These are phyloP conservation scores for Opisthocomus hoazin DNA, from an alignment of 2,113 vertebrate species.

Conservation along the genomic window DNA sequence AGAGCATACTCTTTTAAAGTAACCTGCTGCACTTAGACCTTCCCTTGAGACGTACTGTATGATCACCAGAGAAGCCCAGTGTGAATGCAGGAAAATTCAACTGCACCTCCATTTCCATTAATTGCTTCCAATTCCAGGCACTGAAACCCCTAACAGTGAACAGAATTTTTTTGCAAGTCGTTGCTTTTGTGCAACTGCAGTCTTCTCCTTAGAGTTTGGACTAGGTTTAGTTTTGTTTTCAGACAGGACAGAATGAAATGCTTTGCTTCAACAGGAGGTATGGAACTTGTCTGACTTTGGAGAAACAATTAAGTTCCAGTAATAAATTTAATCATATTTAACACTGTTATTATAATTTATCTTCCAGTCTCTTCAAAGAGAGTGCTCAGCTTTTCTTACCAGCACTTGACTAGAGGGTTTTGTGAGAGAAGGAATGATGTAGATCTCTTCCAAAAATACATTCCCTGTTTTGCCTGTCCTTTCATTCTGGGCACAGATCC, in stretches of 20 bases:
- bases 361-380: background rate
- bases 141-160: background rate
- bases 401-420: constrained; percentile 86
- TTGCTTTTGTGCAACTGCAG: background rate
- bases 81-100: background rate
- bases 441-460: constrained; percentile 76
- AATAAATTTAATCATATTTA: background rate
- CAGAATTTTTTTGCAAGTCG: background rate
- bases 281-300: background rate
- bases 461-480: constrained; percentile 78
- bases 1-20: background rate
- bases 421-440: constrained; percentile 80
- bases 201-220: background rate
- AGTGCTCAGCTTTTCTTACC: constrained; percentile 69
- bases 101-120: background rate
- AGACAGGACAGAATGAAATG: background rate
- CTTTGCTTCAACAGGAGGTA: background rate
- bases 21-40: background rate
- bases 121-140: background rate
- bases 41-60: background rate
- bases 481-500: constrained; percentile 82
- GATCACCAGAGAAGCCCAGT: background rate
- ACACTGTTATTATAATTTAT: background rate
- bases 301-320: background rate
- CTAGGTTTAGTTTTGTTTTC: background rate